Conservation (phyloP, 2,113 vertebrate species). For the Redunca redunca region DNA sequence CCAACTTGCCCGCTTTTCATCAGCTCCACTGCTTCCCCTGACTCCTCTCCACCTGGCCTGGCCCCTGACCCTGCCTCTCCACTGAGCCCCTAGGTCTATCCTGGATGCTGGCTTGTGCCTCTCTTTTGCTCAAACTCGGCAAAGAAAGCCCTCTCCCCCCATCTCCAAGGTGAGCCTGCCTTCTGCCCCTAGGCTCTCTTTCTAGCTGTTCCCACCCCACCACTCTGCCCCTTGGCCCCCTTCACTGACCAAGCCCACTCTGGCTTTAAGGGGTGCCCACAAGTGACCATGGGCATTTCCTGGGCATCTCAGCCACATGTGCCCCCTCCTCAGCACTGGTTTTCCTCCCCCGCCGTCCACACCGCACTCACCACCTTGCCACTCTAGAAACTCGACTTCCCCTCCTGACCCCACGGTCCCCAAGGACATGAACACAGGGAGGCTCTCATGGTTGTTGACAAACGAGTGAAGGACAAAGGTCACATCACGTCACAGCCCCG, state of each 20-base stretch:
- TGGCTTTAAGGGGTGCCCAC: neutral
- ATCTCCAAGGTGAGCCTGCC: neutral
- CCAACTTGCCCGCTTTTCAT: neutral
- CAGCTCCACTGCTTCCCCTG: neutral
- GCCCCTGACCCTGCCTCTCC: neutral
- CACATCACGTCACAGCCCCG: rapidly evolving
- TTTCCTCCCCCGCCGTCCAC: rapidly evolving
- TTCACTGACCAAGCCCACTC: neutral
- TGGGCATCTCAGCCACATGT: rapidly evolving
- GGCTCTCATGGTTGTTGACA: neutral
- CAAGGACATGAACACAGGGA: rapidly evolving
- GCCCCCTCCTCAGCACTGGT: neutral
- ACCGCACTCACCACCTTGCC: neutral
- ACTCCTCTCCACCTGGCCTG: neutral
- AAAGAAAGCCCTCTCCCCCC: neutral
- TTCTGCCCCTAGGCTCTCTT: neutral
- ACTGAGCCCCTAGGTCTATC: neutral
- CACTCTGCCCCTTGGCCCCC: neutral
- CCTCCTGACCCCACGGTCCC: no score
- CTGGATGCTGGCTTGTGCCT: neutral
- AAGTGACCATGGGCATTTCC: neutral
- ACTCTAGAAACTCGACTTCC: neutral
- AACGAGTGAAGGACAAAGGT: neutral
- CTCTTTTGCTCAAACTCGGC: neutral
- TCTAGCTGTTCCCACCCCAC: neutral